A percentile compares a stretch with the other conserved stretches of the same genome.
Evolutionary conservation across 2,888 invertebrate genomes (phyloP).

Genomic region (Cryptocephalus primarius): DNA sequence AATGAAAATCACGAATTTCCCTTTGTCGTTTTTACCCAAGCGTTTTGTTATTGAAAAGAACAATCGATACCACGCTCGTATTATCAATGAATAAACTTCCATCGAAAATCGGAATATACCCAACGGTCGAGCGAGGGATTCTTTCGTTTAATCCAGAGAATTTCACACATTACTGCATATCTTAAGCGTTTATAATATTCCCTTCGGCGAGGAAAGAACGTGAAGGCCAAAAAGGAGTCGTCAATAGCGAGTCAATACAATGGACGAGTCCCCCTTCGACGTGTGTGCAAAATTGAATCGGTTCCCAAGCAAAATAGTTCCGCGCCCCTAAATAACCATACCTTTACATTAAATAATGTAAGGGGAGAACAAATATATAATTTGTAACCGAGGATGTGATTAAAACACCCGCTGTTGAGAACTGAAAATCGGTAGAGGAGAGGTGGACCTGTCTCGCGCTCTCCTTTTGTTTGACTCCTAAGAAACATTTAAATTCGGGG

Average conservation of each 20-base stretch:
- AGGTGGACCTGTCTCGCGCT: conserved; percentile 1
- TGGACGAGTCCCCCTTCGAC: conserved; percentile 8
- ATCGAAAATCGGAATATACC: too few species aligned
- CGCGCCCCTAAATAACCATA: conserved; percentile 30
- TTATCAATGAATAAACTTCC: too few species aligned
- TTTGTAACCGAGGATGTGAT: conserved; percentile 20
- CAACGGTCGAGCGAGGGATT: too few species aligned
- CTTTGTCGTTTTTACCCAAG: too few species aligned
- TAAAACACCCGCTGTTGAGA: conserved; percentile 18
- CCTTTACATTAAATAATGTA: conserved; percentile 12
- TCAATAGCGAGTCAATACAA: conserved; percentile 13
- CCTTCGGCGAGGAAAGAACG: too few species aligned
- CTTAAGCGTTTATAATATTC: too few species aligned
- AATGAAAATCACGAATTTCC: too few species aligned
- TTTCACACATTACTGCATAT: too few species aligned
- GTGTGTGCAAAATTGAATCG: conserved; percentile 15
- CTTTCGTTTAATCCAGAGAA: too few species aligned
- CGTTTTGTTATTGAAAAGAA: too few species aligned
- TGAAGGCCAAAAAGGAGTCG: conserved; percentile 2
- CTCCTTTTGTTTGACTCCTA: conserved; percentile 24
- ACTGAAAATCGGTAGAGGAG: background rate
- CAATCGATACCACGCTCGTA: too few species aligned
- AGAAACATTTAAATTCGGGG: conserved; percentile 30
- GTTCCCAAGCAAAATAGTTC: conserved; percentile 20
- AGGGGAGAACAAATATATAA: conserved; percentile 17